Base-by-base conservation (phyloP, 1,140 invertebrate species). In the Brachionus sp. region DNA sequence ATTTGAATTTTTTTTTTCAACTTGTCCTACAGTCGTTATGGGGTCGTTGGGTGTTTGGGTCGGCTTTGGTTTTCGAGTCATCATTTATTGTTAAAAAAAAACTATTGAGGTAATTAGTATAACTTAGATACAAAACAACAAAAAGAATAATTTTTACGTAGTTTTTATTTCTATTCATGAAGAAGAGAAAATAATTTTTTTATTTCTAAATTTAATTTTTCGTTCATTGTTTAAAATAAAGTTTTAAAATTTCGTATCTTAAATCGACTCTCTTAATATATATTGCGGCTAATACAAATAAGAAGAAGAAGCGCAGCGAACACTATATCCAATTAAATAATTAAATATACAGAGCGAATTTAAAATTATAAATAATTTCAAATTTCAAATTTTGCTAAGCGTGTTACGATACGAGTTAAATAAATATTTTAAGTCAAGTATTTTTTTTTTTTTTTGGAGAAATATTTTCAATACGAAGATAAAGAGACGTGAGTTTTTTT, bases 171-270 rank as follows among this genome's bases (percentile, higher is more conserved):
- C 35, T 37, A 70, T 70, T 70, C 66, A 70, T 70, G 35, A 70
- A 66, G 33, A 66, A 66, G 25, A 33, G 13, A 19, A 57, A 57
- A 13, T 10, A 66, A 70, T 39, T 57, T 57, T 50, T 50, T 50
- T 46, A 70, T 70, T 70, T 39, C 37, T 39, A 70, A 70, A 70
- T 37, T 70, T 39, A 70, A 37, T 70, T 70, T 70, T 70, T 70
- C 37, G 13, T 70, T 70, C 39, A 19, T 70, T 42, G 33, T 70
- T 70, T 70, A 70, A 70, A 70, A 70, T 39, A 39, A 70, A 70
- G 37, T 37, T 70, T 70, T 70, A 37, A 39, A 70, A 70, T 70
- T 70, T 70, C 66, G 66, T 70, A 70, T 42, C 66, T 70, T 70
- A 70, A 70, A 39, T 70, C 66, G 35, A 70, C 66, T 39, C 35